phyloP scores from a whole-genome alignment of 1,140 invertebrate species.

The Hormaphis cornu region DNA sequence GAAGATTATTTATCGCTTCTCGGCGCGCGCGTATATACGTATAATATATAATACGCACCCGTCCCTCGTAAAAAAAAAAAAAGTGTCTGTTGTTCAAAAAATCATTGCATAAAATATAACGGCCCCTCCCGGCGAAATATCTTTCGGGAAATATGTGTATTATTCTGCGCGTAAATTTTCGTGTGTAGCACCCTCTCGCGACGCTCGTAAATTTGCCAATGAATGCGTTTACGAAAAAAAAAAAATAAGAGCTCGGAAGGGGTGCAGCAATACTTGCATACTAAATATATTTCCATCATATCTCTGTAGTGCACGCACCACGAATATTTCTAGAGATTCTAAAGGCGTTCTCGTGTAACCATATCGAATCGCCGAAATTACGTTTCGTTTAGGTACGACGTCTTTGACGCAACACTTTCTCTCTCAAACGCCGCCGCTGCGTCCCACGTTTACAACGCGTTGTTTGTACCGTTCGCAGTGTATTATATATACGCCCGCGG shows the following conservation, averaged over 20 bases:
- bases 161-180: not conserved
- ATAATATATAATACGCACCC: not conserved
- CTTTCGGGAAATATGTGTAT: conserved; percentile 4
- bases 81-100: conserved; percentile 1
- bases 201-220: not conserved
- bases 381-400: no score
- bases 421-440: not conserved
- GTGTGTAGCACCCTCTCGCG: not conserved
- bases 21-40: not conserved
- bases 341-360: no score
- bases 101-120: conserved; percentile 28
- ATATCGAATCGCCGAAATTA: no score
- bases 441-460: not conserved
- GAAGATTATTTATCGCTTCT: not conserved
- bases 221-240: not conserved
- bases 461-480: no score
- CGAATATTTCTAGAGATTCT: not conserved
- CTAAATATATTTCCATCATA: no score
- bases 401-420: not conserved
- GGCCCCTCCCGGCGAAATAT: conserved; percentile 6
- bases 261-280: not conserved
- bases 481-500: no score
- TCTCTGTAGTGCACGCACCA: not conserved
- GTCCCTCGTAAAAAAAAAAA: not conserved
- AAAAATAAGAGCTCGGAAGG: conserved; percentile 11